Evolutionary conservation across 2,113 vertebrate genomes (phyloP), one percentile per base, ranked within the genome.

Genomic region (Formicarius rufipectus): DNA sequence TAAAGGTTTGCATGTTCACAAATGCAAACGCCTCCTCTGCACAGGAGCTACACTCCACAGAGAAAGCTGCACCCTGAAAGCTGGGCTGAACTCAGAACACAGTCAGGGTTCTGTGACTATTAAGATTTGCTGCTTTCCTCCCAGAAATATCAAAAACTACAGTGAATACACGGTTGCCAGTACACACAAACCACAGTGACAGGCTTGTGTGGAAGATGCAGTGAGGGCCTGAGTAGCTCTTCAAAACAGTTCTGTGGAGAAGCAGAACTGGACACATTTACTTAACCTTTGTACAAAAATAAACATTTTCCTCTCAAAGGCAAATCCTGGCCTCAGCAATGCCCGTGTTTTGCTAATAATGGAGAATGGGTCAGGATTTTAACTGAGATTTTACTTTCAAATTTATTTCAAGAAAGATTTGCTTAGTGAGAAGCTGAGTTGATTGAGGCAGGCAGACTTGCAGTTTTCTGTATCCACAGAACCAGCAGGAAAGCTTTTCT

Each of bases 1-100:
- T 86, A 73, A 81, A 95, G 56, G 50, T 72, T 2, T 95, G 59
- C 68, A 80, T 60, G 76, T 87, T 86, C 62, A 88, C 88, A 95
- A 95, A 93, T 35, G 85, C 82, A 95, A 82, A 74, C 0, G 0
- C n/a, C 78, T 82, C 64, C 81, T 79, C 62, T 74, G 68, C 30
- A 47, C 56, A 42, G 75, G 47, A 93, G 67, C 39, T 60, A 37
- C 33, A 31, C 17, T 42, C 7, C 17, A 55, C 30, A 62, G 67
- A 73, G 78, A 69, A 87, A 76, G 84, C 74, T 74, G 85, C 42
- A 74, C 60, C 69, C 80, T 21, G 16, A 60, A 53, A 56, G 76
- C 85, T 89, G 56, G 16, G 56, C 68, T 84, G 35, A 67, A 69
- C 88, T 84, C 49, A 28, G 56, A 55, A 52, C 0, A 0, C 5